phyloP scores from a whole-genome alignment of 1,140 invertebrate genomes.

The Leptopilina clavipes region DNA sequence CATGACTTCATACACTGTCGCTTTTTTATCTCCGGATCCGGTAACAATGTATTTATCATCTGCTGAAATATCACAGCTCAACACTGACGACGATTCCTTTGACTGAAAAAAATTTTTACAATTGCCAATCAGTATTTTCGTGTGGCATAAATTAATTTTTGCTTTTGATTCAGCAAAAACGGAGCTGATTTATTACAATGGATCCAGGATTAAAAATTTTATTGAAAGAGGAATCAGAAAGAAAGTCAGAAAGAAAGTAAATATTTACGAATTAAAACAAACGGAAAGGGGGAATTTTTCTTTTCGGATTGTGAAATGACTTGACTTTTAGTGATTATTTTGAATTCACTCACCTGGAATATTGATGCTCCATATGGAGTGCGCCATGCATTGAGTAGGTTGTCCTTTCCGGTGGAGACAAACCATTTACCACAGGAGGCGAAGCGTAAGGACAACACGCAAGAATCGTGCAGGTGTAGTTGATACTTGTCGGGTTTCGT shows the following conservation, averaged over 20 bases:
- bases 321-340: slow-evolving; percentile 18
- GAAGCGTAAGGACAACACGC: slow-evolving; percentile 97
- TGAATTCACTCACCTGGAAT: slow-evolving; percentile 87
- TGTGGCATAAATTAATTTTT: too few relatives aligned
- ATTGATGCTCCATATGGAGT: slow-evolving; percentile 98
- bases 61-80: slow-evolving; percentile 99
- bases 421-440: slow-evolving; percentile 99
- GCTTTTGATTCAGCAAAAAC: too few relatives aligned
- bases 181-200: too few relatives aligned
- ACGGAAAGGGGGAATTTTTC: too few relatives aligned
- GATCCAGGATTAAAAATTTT: too few relatives aligned
- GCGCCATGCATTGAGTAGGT: slow-evolving; percentile 97
- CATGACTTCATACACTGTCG: slow-evolving; percentile 98
- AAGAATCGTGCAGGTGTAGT: slow-evolving; percentile 97
- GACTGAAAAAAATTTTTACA: slow-evolving; percentile 82
- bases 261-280: too few relatives aligned
- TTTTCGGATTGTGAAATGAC: too few relatives aligned
- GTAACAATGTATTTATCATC: slow-evolving; percentile 99
- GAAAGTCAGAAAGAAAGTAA: too few relatives aligned
- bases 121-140: not conserved
- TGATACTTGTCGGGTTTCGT: slow-evolving; percentile 98
- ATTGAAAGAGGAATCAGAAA: too few relatives aligned
- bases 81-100: slow-evolving; percentile 98
- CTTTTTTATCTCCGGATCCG: slow-evolving; percentile 99
- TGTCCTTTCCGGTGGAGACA: slow-evolving; percentile 98